Evolutionary conservation across 2,113 vertebrate species (phyloP).

Genomic region (Megaleporinus macrocephalus): DNA sequence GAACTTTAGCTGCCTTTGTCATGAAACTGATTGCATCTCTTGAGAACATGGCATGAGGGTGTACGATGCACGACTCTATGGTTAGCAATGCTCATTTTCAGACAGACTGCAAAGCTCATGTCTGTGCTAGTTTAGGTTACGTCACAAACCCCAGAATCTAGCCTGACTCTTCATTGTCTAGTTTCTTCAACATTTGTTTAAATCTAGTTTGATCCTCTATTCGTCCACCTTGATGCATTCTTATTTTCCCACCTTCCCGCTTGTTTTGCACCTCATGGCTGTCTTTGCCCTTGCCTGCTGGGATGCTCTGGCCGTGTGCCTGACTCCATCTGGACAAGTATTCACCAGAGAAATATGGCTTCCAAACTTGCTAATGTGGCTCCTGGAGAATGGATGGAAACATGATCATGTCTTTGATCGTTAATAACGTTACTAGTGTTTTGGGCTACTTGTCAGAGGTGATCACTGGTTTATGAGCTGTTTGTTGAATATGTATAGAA

Average conservation of each 20-base stretch:
- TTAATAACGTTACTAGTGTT: not conserved
- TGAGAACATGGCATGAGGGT: not conserved
- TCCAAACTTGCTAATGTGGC: slow-evolving; percentile 1
- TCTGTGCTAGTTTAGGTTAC: not conserved
- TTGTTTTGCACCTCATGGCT: not conserved
- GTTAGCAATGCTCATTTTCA: not conserved
- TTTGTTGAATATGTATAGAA: too few relatives aligned
- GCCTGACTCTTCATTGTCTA: too few relatives aligned
- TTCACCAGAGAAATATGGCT: not conserved
- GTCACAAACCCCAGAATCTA: not conserved
- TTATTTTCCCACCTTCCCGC: not conserved
- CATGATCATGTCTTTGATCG: not conserved
- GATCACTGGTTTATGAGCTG: too few relatives aligned
- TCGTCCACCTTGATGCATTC: not conserved
- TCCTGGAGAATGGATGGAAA: not conserved
- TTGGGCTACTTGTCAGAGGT: too few relatives aligned
- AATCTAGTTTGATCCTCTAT: too few relatives aligned
- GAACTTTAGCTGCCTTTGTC: not conserved
- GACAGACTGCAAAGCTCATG: not conserved
- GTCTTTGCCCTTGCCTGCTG: slow-evolving; percentile 21
- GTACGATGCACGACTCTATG: not conserved
- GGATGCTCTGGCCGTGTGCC: slow-evolving; percentile 21
- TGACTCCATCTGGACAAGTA: not conserved
- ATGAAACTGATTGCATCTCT: not conserved
- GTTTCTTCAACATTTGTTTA: too few relatives aligned